Evolutionary conservation across 92 coral and sea anemone species (phyloP).

Genomic region (Phymanthus crucifer): DNA sequence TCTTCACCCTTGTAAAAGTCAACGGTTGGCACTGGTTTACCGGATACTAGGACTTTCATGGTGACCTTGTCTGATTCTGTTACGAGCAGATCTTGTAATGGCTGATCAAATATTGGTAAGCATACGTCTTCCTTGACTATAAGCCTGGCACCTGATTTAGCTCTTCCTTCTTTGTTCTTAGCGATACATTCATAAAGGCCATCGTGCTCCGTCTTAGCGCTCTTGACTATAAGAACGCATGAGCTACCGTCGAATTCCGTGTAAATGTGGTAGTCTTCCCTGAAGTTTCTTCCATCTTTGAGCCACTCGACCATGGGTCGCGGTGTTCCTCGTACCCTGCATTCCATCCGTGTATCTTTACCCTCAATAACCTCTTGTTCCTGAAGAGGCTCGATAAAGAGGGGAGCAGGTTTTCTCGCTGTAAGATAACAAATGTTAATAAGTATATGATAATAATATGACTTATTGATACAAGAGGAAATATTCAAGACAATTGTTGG

Average conservation of each 20-base stretch:
- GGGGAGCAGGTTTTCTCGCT: constrained; percentile 78
- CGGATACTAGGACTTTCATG: constrained; percentile 71
- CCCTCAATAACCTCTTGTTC: constrained; percentile 83
- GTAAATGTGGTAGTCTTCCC: constrained; percentile 65
- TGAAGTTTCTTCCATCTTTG: constrained; percentile 70
- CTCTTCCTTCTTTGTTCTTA: constrained; percentile 82
- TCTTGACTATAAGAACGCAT: constrained; percentile 68
- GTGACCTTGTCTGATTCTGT: constrained; percentile 76
- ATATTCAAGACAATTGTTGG: too few relatives aligned
- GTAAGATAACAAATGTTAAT: neutral
- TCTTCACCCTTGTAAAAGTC: constrained; percentile 76
- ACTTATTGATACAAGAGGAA: too few relatives aligned
- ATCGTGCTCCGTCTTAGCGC: constrained; percentile 61
- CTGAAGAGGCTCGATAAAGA: constrained; percentile 73
- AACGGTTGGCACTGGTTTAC: constrained; percentile 76
- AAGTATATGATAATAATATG: too few relatives aligned
- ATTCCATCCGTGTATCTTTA: constrained; percentile 61
- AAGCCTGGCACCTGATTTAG: constrained; percentile 69
- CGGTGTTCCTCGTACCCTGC: constrained; percentile 73
- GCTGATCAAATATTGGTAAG: constrained; percentile 69
- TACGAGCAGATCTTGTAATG: constrained; percentile 70
- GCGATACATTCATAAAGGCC: constrained; percentile 88
- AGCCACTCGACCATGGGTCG: constrained; percentile 83
- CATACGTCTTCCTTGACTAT: constrained; percentile 64
- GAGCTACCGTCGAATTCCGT: constrained; percentile 72